Conservation (phyloP, 2,113 vertebrate genomes). For the Leptobrachium ailaonicum region DNA sequence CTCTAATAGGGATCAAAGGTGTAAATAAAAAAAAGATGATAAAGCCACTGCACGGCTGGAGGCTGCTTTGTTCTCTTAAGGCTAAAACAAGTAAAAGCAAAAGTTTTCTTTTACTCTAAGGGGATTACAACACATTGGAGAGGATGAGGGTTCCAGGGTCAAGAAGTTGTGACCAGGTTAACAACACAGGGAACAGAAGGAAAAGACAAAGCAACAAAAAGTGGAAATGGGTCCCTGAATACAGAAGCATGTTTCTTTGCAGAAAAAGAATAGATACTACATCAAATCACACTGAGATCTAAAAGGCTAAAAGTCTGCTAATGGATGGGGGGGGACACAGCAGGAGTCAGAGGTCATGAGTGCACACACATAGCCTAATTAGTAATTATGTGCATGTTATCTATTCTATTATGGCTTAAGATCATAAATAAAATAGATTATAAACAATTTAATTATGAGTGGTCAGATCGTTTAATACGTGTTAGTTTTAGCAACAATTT, state of each 20-base stretch:
- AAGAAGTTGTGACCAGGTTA: constrained; percentile 79
- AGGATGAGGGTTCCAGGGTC: constrained; percentile 73
- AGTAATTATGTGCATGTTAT: constrained; percentile 77
- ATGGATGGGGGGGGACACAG: constrained; percentile 86
- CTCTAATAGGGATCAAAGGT: constrained; percentile 6
- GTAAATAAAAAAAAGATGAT: not conserved
- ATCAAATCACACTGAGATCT: constrained; percentile 88
- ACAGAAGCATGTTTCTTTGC: constrained; percentile 82
- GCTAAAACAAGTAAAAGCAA: constrained; percentile 58
- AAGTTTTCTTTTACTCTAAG: constrained; percentile 52
- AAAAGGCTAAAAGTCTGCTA: constrained; percentile 70
- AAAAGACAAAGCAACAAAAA: constrained; percentile 83
- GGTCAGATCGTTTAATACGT: no score
- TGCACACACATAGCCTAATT: constrained; percentile 84
- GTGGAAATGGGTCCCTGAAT: constrained; percentile 80
- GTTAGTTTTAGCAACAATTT: no score
- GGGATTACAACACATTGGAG: constrained; percentile 56
- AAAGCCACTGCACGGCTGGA: constrained; percentile 57
- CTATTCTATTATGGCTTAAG: constrained; percentile 35
- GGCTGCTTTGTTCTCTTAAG: constrained; percentile 54
- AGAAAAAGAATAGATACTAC: constrained; percentile 84
- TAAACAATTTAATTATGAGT: not conserved
- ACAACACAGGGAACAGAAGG: constrained; percentile 76
- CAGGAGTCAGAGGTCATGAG: constrained; percentile 90
- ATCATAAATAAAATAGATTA: not conserved